phyloP scores from a whole-genome alignment of 2,888 invertebrate genomes.

The Scotopteryx bipunctaria region DNA sequence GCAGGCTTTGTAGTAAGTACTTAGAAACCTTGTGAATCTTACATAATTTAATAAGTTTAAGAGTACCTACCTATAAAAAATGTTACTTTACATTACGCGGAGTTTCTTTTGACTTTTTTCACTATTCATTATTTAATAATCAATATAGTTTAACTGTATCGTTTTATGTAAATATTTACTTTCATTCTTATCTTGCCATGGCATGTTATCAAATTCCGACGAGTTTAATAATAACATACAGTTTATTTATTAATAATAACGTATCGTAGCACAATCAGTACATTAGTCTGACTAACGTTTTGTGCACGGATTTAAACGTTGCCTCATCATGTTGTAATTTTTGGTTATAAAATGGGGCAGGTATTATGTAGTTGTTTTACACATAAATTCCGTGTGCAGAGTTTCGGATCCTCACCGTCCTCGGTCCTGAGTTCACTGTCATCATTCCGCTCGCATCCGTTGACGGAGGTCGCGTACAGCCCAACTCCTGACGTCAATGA shows the following conservation, averaged over 20 bases:
- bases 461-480: constrained; percentile 66
- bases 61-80: too few species aligned
- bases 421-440: constrained; percentile 69
- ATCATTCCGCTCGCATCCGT: constrained; percentile 63
- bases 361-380: constrained; percentile 53
- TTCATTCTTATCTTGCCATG: constrained; percentile 40
- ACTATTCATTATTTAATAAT: too few species aligned
- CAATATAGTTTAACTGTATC: too few species aligned
- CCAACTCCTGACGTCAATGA: constrained; percentile 88
- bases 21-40: constrained; percentile 15
- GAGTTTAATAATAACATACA: constrained; percentile 30
- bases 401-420: constrained; percentile 66
- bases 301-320: constrained; percentile 30
- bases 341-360: constrained; percentile 54
- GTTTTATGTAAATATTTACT: constrained; percentile 27
- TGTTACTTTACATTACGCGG: too few species aligned
- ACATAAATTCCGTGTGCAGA: constrained; percentile 58
- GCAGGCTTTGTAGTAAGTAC: constrained; percentile 1
- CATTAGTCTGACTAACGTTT: constrained; percentile 35
- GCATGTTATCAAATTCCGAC: constrained; percentile 38
- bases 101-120: too few species aligned
- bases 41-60: constrained; percentile 16
- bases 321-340: constrained; percentile 14
- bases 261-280: constrained; percentile 18
- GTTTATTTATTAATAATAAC: constrained; percentile 29